A percentile compares a stretch with the other conserved stretches of the same genome.
Evolutionary conservation across 2,113 vertebrate species (phyloP).

Genomic region (Amia ocellicauda): DNA sequence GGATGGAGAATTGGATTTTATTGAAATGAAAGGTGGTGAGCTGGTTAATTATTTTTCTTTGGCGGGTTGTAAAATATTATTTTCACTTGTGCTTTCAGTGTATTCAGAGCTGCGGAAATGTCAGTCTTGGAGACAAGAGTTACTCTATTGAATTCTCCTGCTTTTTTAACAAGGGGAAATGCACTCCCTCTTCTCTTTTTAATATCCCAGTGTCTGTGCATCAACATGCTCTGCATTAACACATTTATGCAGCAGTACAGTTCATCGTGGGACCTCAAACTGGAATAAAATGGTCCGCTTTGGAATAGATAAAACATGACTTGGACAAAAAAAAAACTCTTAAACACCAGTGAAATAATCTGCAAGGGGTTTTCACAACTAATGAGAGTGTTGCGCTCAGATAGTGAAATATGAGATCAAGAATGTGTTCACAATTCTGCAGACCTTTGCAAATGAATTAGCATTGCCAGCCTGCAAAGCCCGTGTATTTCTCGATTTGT

Average conservation of each 20-base stretch:
- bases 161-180: not conserved
- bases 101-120: no score
- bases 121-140: no score
- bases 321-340: not conserved
- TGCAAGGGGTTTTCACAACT: conserved; percentile 3
- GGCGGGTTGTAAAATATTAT: no score
- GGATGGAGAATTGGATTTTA: no score
- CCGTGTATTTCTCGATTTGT: conserved; percentile 5
- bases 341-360: not conserved
- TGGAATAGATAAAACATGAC: not conserved
- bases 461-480: not conserved
- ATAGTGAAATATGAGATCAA: not conserved
- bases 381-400: not conserved
- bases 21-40: no score
- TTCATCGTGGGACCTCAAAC: no score
- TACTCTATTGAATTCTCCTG: no score
- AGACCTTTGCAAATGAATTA: not conserved
- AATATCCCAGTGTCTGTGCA: not conserved
- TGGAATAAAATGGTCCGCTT: not conserved
- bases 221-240: not conserved
- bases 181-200: not conserved
- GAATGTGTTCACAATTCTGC: not conserved
- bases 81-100: no score
- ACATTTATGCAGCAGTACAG: no score
- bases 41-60: no score